Conservation (phyloP, 2,797 vertebrate species). For the Notamacropus eugenii region DNA sequence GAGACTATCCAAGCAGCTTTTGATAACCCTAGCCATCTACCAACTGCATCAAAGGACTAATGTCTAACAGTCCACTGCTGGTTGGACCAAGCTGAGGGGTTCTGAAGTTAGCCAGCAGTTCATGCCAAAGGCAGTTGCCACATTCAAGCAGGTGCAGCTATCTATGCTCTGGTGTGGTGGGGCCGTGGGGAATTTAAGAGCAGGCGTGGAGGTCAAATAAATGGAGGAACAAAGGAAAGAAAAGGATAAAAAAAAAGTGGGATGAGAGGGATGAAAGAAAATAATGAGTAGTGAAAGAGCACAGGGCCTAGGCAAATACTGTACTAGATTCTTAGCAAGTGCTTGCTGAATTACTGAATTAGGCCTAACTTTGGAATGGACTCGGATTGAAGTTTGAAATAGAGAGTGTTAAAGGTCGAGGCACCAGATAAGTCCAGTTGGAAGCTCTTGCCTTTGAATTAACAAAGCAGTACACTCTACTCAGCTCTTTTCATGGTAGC, state of each 20-base stretch:
- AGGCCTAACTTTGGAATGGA: background rate
- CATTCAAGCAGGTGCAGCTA: conserved; percentile 61
- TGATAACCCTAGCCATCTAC: conserved; percentile 33
- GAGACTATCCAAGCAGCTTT: conserved; percentile 61
- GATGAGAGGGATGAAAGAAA: background rate
- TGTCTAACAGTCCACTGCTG: conserved; percentile 4
- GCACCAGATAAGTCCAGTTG: background rate
- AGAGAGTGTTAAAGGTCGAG: background rate
- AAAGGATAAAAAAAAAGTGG: too few species aligned
- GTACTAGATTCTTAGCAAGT: background rate
- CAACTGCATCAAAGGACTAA: conserved; percentile 35
- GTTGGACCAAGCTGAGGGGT: conserved; percentile 53
- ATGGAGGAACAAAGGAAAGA: background rate
- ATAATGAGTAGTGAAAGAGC: background rate
- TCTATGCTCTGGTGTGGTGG: background rate
- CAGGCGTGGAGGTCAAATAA: background rate
- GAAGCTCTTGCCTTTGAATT: background rate
- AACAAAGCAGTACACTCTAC: background rate
- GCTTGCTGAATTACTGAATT: background rate
- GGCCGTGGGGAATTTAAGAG: background rate
- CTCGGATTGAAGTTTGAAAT: background rate
- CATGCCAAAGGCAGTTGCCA: conserved; percentile 61
- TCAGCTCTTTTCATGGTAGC: background rate
- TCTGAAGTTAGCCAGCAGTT: conserved; percentile 28
- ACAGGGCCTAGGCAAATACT: background rate